Conservation (phyloP, 2,888 invertebrate genomes). For the Trachelus iudaicus region DNA sequence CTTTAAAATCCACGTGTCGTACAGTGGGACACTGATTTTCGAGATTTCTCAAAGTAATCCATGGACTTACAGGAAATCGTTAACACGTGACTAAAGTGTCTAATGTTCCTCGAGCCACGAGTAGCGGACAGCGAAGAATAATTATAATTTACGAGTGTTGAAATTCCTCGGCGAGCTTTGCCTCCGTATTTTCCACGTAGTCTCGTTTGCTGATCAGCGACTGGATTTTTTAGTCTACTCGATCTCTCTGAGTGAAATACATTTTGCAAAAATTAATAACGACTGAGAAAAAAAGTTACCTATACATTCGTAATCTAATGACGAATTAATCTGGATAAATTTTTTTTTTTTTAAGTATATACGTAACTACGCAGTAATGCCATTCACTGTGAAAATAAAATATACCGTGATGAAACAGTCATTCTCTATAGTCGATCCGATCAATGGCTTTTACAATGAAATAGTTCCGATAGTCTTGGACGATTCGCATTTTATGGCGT, state of each 20-base stretch:
- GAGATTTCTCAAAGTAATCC: neutral
- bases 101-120: neutral
- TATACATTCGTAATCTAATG: neutral
- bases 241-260: neutral
- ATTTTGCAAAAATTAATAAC: neutral
- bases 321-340: neutral
- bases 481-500: neutral
- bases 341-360: too few species aligned
- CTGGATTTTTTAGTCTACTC: neutral
- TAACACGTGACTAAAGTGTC: neutral
- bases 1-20: neutral
- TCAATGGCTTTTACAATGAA: neutral
- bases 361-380: too few species aligned
- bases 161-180: slow-evolving; percentile 1
- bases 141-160: slow-evolving; percentile 4
- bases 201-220: neutral
- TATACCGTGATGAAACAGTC: neutral
- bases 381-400: neutral
- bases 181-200: neutral
- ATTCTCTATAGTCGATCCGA: neutral
- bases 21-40: neutral
- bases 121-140: slow-evolving; percentile 1
- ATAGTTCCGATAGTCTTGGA: neutral
- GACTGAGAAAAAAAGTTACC: neutral
- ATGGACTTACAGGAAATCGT: neutral